phyloP scores from a whole-genome alignment of 2,797 vertebrate genomes.

The Phrynocephalus guinanensis region DNA sequence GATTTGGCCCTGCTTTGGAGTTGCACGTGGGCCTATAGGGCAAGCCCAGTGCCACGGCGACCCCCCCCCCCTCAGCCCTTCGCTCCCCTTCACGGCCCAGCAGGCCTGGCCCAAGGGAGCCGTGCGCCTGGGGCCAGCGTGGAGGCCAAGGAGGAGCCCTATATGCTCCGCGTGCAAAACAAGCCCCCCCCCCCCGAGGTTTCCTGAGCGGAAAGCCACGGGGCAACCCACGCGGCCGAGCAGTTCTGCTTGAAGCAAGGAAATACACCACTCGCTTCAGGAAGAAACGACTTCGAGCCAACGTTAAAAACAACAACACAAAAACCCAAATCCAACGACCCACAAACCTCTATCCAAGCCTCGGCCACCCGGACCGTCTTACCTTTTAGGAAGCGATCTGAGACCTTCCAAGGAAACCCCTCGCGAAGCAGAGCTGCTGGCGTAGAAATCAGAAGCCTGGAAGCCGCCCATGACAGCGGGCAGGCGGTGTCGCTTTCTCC shows the following conservation, averaged over 20 bases:
- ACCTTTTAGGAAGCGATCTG: too few relatives aligned
- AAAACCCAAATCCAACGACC: too few relatives aligned
- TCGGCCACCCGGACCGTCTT: too few relatives aligned
- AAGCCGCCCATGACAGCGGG: neutral
- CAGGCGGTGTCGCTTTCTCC: neutral
- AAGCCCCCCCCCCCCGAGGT: too few relatives aligned
- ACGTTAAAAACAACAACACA: too few relatives aligned
- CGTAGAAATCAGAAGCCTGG: too few relatives aligned
- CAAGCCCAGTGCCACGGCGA: neutral
- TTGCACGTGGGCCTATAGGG: neutral
- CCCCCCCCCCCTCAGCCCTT: too few relatives aligned
- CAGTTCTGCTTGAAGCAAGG: neutral
- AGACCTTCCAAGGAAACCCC: rapidly evolving
- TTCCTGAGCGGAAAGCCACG: too few relatives aligned
- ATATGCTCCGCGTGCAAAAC: neutral
- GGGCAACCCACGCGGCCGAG: neutral
- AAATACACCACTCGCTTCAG: neutral
- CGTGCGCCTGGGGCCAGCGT: neutral
- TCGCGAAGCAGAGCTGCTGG: too few relatives aligned
- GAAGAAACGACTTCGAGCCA: too few relatives aligned
- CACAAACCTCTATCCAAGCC: too few relatives aligned
- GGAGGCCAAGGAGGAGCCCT: too few relatives aligned
- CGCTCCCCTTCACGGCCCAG: neutral
- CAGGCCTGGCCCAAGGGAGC: neutral
- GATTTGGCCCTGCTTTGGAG: neutral